Base-by-base conservation (phyloP, 2,888 invertebrate species). In the Penaeus monodon region DNA sequence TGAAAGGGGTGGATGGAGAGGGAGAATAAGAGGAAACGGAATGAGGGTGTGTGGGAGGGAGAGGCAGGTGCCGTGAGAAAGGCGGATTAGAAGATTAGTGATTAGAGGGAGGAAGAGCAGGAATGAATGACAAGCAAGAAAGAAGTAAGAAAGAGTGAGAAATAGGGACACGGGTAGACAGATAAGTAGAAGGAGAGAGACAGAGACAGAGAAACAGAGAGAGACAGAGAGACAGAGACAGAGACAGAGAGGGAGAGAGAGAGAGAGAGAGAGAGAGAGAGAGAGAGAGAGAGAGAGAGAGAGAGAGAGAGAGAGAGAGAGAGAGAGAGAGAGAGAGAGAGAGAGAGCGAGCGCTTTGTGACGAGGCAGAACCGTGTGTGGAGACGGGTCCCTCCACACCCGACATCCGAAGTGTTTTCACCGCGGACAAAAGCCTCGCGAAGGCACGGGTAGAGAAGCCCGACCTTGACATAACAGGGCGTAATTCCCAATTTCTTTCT, bases 241-340 rank as follows among this genome's bases (percentile, higher is more conserved):
- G 57, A 81, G 86, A 81, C 22, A 14, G 57, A 70, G 68, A 38
- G 66, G 24, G 70, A 65, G 49, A 65, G 49, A 81, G 80, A 68
- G 63, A 70, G 49, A n/a, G 38, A 57, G 38, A 33, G 29, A 64
- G 65, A 24, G 38, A 38, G 33, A 63, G 27, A n/a, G 65, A 81
- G 63, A 74, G 38, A 49, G 33, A 74, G 80, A 27, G 81, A 49
- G 4, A 38, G n/a, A 65, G 44, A 33, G 29, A 6, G 24, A 64
- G 77, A 79, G 38, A 78, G 64, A 78, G 29, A 24, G 77, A 79
- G 44, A 29, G 66, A 68, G n/a, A 70, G 85, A 80, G 38, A 80
- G 70, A 38, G 24, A 49, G 80, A 64, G 73, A 68, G 73, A 70
- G 27, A 27, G 81, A 64, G 81, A 27, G 64, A 29, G 65, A 65